Evolutionary conservation across 2,888 invertebrate species (phyloP).

Genomic region (Nemotelus nigrinus): DNA sequence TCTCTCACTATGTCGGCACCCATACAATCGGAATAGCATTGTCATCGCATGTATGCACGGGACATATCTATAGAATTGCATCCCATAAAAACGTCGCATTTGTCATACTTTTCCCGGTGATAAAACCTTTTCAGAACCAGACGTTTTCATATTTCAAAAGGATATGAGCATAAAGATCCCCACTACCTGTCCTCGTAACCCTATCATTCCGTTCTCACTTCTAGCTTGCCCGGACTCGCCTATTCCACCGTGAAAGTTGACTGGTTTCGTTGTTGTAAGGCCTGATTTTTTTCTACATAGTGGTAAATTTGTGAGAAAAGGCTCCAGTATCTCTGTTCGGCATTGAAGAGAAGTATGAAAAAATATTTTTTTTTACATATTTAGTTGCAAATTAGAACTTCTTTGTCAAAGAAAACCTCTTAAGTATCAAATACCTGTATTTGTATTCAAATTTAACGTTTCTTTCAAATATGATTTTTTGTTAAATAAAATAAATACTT

Average conservation of each 20-base stretch:
- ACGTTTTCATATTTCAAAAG: constrained; percentile 47
- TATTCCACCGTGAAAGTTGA: neutral
- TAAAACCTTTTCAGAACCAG: constrained; percentile 44
- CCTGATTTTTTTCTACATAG: neutral
- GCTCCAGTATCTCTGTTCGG: no score
- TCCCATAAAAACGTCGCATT: constrained; percentile 47
- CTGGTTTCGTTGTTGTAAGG: neutral
- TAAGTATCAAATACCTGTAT: no score
- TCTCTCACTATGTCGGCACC: neutral
- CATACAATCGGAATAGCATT: constrained; percentile 5
- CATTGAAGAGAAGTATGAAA: no score
- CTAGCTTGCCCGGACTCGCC: neutral
- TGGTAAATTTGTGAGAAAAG: no score
- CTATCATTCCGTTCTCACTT: constrained; percentile 20
- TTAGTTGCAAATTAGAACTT: no score
- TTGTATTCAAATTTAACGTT: no score
- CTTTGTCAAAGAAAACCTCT: no score
- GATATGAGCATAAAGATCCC: constrained; percentile 26
- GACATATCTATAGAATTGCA: constrained; percentile 30
- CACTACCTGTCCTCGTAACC: constrained; percentile 26
- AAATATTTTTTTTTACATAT: no score
- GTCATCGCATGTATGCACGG: neutral
- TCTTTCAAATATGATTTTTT: no score
- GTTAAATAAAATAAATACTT: no score
- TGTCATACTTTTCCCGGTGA: constrained; percentile 48